Conservation (phyloP, 2,797 vertebrate genomes). For the Sebastiscus tertius region DNA sequence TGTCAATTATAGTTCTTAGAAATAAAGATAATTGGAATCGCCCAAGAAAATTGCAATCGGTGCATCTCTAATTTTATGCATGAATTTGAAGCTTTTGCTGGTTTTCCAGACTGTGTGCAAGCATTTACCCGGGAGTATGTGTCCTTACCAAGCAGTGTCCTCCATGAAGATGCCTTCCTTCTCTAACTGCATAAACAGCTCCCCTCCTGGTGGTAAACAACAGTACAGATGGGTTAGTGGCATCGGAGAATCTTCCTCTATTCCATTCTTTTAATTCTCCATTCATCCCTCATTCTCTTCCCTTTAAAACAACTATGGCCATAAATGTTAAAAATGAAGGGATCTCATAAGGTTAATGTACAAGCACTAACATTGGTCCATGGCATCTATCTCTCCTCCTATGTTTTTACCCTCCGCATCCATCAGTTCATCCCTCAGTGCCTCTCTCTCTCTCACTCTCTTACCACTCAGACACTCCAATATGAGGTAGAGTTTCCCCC, state of each 20-base stretch:
- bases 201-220: slow-evolving; percentile 84
- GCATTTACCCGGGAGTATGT: neutral
- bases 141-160: slow-evolving; percentile 90
- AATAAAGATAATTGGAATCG: neutral
- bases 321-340: neutral
- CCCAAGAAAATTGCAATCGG: neutral
- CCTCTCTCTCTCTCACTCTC: slow-evolving; percentile 26
- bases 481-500: slow-evolving; percentile 95
- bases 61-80: neutral
- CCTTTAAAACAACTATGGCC: neutral
- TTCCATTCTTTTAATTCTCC: neutral
- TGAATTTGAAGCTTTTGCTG: neutral
- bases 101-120: neutral
- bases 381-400: neutral
- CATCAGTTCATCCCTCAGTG: neutral
- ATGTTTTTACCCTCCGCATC: neutral
- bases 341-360: neutral
- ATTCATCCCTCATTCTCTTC: neutral
- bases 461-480: slow-evolving; percentile 93
- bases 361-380: neutral
- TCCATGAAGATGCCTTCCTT: slow-evolving; percentile 95
- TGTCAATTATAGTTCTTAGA: neutral
- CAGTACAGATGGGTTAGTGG: neutral
- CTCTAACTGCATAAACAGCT: slow-evolving; percentile 93
- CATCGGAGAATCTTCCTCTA: neutral